phyloP scores from a whole-genome alignment of 2,797 vertebrate species.

The Tragopan temminckii region DNA sequence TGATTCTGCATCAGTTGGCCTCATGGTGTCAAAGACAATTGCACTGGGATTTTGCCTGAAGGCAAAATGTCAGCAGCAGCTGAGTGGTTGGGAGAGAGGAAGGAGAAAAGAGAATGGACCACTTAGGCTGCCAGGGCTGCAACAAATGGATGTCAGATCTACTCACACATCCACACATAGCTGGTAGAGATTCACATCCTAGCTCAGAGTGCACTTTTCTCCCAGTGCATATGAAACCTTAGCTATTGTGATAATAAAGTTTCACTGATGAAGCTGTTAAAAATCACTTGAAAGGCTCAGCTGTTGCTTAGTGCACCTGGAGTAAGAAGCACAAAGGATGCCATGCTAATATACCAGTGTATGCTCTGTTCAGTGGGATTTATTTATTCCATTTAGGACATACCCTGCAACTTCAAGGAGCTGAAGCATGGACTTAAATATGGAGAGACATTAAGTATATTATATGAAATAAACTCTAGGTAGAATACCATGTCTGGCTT shows the following conservation, averaged over 20 bases:
- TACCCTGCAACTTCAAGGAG: not conserved
- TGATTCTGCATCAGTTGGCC: not conserved
- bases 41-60: not conserved
- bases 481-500: not conserved
- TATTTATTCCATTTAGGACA: constrained; percentile 14
- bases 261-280: not conserved
- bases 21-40: not conserved
- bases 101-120: not conserved
- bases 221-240: not conserved
- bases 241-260: not conserved
- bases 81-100: not conserved
- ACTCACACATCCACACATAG: accelerated
- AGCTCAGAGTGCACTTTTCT: not conserved
- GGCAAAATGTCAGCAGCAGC: not conserved
- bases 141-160: not conserved
- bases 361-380: constrained; percentile 8
- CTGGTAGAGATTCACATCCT: not conserved
- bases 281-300: not conserved
- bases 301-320: not conserved
- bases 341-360: not conserved
- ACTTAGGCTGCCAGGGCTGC: not conserved
- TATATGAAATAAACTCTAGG: not conserved
- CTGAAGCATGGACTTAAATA: constrained; percentile 7
- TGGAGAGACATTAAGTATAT: not conserved
- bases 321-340: not conserved